A percentile compares a stretch with the other conserved stretches of the same genome.
Conservation (phyloP, 2,888 invertebrate species). For the Rhagonycha fulva region DNA sequence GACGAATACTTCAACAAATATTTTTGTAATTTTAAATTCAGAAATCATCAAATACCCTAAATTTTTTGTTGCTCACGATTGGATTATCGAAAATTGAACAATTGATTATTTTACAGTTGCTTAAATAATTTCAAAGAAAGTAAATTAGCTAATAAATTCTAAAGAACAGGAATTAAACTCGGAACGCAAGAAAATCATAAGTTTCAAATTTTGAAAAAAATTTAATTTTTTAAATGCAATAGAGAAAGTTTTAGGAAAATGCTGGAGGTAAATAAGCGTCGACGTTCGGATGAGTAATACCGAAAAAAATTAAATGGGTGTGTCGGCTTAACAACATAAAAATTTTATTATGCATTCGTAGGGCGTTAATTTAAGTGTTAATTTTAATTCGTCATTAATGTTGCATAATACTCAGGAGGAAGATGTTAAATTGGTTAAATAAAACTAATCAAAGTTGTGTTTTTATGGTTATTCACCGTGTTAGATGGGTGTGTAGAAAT, state of each 20-base stretch:
- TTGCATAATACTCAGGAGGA: background rate
- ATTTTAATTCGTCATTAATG: background rate
- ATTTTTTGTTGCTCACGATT: background rate
- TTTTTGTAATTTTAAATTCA: background rate
- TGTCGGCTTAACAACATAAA: background rate
- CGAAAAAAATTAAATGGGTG: background rate
- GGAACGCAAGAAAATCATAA: background rate
- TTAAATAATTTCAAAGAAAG: background rate
- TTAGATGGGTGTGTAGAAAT: background rate
- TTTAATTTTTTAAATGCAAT: background rate
- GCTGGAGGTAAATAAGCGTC: background rate
- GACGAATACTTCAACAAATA: constrained; percentile 5
- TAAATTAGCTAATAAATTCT: background rate
- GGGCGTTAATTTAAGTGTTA: background rate
- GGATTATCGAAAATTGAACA: background rate
- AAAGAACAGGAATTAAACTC: background rate
- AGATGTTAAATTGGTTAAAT: background rate
- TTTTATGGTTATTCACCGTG: background rate
- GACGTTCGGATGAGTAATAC: background rate
- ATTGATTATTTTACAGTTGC: background rate
- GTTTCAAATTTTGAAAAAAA: background rate
- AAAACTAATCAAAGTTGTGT: background rate
- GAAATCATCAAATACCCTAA: background rate
- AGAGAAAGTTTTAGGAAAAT: background rate
- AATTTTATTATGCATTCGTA: background rate